Conservation (phyloP, 1,140 invertebrate genomes). For the Brachionus asplanchnoidis region DNA sequence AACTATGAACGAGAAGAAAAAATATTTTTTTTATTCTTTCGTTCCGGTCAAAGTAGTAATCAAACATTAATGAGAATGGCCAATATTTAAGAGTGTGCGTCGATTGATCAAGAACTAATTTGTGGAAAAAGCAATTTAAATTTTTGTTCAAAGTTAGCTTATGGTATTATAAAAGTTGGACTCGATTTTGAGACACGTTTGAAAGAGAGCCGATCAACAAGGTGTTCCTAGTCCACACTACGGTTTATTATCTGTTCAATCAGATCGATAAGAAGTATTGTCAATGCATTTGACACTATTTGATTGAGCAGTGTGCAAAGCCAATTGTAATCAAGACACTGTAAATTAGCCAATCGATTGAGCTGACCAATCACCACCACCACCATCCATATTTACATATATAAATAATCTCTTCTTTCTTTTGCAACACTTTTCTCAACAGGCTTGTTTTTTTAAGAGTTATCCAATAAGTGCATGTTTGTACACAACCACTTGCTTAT, state of each 20-base stretch:
- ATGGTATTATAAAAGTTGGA: not conserved
- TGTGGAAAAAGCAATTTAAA: conserved; percentile 18
- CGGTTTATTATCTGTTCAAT: not conserved
- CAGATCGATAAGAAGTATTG: not conserved
- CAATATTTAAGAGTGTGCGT: not conserved
- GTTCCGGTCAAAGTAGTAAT: not conserved
- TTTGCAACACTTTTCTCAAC: not conserved
- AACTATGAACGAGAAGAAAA: not conserved
- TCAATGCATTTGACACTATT: not conserved
- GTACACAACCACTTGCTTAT: not conserved
- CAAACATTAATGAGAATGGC: not conserved
- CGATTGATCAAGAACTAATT: conserved; percentile 35
- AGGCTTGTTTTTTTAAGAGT: not conserved
- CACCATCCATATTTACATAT: not conserved
- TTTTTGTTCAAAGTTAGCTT: conserved; percentile 4
- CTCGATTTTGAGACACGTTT: not conserved
- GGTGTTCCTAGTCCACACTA: not conserved
- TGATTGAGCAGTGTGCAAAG: not conserved
- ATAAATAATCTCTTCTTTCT: not conserved
- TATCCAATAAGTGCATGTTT: not conserved
- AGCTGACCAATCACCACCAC: not conserved
- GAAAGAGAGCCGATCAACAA: not conserved
- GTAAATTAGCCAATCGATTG: not conserved
- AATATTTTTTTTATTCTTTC: not conserved
- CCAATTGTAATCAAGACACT: not conserved